phyloP scores from a whole-genome alignment of 2,797 vertebrate genomes.

The Brachyalestes nurse region DNA sequence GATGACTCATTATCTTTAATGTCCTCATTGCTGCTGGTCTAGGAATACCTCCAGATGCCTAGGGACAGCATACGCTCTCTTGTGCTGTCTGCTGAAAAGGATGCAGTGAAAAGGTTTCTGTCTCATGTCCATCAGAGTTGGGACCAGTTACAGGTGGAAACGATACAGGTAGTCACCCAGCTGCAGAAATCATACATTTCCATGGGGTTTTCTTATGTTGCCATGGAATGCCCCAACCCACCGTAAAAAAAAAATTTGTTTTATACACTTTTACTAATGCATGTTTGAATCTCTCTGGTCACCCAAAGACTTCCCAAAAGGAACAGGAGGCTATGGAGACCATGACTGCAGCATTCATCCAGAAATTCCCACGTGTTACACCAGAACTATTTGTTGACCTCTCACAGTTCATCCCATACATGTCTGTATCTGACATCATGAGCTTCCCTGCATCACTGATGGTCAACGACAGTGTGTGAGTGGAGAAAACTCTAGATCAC shows the following conservation, averaged over 20 bases:
- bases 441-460: constrained; percentile 87
- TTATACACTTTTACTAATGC: not conserved
- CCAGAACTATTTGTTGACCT: constrained; percentile 90
- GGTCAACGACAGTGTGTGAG: constrained; percentile 90
- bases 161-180: constrained; percentile 69
- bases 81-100: constrained; percentile 84
- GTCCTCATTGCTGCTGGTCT: constrained; percentile 13
- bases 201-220: not conserved
- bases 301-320: constrained; percentile 78
- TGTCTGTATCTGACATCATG: constrained; percentile 89
- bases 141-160: constrained; percentile 84
- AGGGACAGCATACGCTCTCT: constrained; percentile 83
- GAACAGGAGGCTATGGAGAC: constrained; percentile 86
- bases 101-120: constrained; percentile 84
- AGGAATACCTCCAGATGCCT: constrained; percentile 90
- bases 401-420: constrained; percentile 90
- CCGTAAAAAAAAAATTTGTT: not conserved
- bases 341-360: constrained; percentile 87
- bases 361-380: constrained; percentile 85
- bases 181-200: not conserved
- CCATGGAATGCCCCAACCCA: not conserved
- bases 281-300: constrained; percentile 39
- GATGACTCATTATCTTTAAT: not conserved
- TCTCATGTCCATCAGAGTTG: constrained; percentile 86
- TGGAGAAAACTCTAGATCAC: constrained; percentile 11